Evolutionary conservation across 2,113 vertebrate species (phyloP), one percentile per base, ranked within the genome.

Genomic region (Myotis yumanensis): DNA sequence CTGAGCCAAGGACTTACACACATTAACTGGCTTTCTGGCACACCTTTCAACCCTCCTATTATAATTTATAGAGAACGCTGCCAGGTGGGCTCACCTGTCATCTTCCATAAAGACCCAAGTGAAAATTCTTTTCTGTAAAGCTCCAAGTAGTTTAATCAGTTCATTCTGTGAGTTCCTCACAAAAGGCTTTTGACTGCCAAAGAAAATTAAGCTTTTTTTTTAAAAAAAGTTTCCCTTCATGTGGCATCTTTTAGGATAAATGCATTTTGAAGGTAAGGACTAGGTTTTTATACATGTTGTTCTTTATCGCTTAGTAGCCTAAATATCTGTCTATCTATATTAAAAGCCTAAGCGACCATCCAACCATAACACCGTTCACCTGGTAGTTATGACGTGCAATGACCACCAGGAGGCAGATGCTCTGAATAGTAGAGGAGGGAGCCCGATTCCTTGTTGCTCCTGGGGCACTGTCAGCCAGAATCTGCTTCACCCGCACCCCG

Each of bases 221-320:
- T 37, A 25, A 62, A 57, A 64, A 37, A 46, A 20, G 35, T 93
- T 93, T 80, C 43, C 23, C 30, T 51, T 84, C 51, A 59, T 57
- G 22, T 43, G 11, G 25, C 30, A 32, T 80, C 68, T 92, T 96
- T 86, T 32, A 92, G 57, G 30, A 76, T 87, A 52, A 80, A 51
- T 59, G 17, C 43, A 79, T 84, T 94, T 86, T 40, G 66, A 93
- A 91, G 35, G n/a, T 51, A 85, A 86, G 35, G 59, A 51, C 37
- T 75, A 18, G 25, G 11, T 87, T 79, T 86, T 69, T n/a, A 69
- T 46, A 69, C 22, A 57, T 75, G 52, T 4, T 76, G 30, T 85
- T 88, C 40, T 75, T 89, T 85, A 85, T 93, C 37, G 17, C 40
- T 71, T 66, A 59, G 46, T n/a, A 91, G 46, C 35, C 52, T 75